These are phyloP conservation scores for Tolypeutes matacus DNA, from an alignment of 2,797 vertebrate species.

Conservation along the genomic window DNA sequence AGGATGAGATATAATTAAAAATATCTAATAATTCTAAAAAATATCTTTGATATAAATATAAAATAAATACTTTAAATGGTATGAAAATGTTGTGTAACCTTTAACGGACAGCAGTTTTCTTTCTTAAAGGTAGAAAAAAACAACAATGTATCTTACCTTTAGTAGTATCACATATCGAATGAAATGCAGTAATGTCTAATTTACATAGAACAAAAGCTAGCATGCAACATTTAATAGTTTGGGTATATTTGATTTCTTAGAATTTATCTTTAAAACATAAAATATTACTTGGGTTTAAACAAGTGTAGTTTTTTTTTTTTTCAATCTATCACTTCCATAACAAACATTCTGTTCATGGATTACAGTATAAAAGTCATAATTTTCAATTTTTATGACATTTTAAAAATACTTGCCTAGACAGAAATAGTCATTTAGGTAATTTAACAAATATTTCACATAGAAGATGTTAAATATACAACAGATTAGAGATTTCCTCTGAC, in stretches of 20 bases:
- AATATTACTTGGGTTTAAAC: not conserved
- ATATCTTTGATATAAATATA: not conserved
- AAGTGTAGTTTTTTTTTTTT: not conserved
- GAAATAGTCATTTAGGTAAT: not conserved
- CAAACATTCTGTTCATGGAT: not conserved
- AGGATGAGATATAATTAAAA: not conserved
- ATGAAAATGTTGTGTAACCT: not conserved
- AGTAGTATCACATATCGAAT: not conserved
- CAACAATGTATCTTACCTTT: not conserved
- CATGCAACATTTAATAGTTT: not conserved
- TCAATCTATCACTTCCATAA: not conserved
- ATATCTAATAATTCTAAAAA: not conserved
- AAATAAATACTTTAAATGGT: not conserved
- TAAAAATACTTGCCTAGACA: not conserved
- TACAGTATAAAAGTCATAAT: not conserved
- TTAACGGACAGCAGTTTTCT: not conserved
- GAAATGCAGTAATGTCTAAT: not conserved
- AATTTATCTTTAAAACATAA: slow-evolving; percentile 25
- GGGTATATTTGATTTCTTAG: not conserved
- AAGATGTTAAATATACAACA: not conserved
- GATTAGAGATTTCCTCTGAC: not conserved
- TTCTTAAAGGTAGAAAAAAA: not conserved
- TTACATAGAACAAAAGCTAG: not conserved
- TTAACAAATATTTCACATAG: not conserved
- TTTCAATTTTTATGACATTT: not conserved